Base-by-base conservation (phyloP, 2,888 invertebrate genomes). In the Labia minor region DNA sequence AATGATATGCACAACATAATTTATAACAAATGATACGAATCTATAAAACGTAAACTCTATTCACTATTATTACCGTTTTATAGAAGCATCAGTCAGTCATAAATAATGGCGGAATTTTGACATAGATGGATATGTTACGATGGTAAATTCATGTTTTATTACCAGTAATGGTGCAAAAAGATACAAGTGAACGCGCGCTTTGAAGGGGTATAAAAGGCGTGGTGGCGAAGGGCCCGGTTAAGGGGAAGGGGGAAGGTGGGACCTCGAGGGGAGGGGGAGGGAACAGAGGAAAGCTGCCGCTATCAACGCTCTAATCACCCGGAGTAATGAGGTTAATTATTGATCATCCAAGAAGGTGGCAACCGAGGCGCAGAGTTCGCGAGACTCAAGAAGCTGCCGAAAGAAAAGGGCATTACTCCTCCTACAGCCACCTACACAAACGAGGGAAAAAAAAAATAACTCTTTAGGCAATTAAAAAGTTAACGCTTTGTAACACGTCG, bases 151-250 rank as follows among this genome's bases (percentile, higher is more conserved):
- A 49, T 49, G 49, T 49, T 49, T 49, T 49, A 49, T 49, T 49
- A 49, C 49, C 49, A 49, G 49, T 49, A 49, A 49, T 49, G 49
- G n/a, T 19, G 66, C 37, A 37, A 62, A 62, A 62, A 66, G 63
- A 63, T 63, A 66, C 63, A 21, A 21, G 63, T 37, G 63, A 66
- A 37, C 20, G 63, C 66, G 33, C 49, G 49, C 49, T 26, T 26
- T 26, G 49, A 49, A n/a, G 76, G 75, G 74, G 72, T 73, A 74
- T 74, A 73, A 72, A 71, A 71, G 71, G 69, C 65, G 71, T 68
- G 68, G 66, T 19, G 69, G 67, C 69, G 66, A 62, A 64, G 66
- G 67, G 62, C 19, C 62, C 62, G 69, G 68, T n/a, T 65, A 61
- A 20, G 37, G 26, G 33, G 66, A 16, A 16, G 11, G 21, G 64